Base-by-base conservation (phyloP, 2,797 vertebrate genomes). In the Tokudaia tokunoshimensis region DNA sequence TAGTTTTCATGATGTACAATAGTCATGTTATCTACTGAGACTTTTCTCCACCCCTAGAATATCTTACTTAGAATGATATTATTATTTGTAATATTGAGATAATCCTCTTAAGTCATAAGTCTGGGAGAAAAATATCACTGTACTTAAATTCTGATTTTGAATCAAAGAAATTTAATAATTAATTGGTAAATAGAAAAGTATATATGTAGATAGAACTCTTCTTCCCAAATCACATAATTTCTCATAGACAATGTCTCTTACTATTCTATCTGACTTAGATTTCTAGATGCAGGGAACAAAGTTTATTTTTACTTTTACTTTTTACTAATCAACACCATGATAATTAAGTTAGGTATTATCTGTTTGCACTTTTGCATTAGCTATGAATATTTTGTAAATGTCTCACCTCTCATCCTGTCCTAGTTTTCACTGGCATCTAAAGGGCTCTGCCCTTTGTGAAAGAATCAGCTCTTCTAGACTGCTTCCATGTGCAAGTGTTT, bases 71-170 rank as follows among this genome's bases (percentile, higher is more conserved):
- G 9, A 37, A 37, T 83, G 90, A 34, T 59, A 94, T 29, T 52
- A 17, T 61, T 65, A 86, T 26, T 75, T 61, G 86, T 22, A 34
- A 57, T 89, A 91, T 5, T 74, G 70, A 87, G 13, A 63, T 55
- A 92, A 81, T 50, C 6, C 19, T 81, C 13, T 29, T 85, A 96
- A 81, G 17, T 70, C 79, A 78, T 22, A 37, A 91, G 31, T 1
- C 61, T 79, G 17, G 31, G 24, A 52, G 44, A 79, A 95, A 67
- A 81, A 83, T 52, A 37, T 50, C 63, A 15, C 76, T 95, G 52
- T 86, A 57, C 57, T 97, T 94, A 85, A 82, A 31, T 87, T 90
- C 20, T 65, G 12, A 91, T 75, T 97, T 41, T 88, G 34, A 96
- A 93, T 65, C 12, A 84, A 92, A 87, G 29, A 76, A 81, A 93